phyloP scores from a whole-genome alignment of 2,888 invertebrate species.

The Meliscaeva auricollis region DNA sequence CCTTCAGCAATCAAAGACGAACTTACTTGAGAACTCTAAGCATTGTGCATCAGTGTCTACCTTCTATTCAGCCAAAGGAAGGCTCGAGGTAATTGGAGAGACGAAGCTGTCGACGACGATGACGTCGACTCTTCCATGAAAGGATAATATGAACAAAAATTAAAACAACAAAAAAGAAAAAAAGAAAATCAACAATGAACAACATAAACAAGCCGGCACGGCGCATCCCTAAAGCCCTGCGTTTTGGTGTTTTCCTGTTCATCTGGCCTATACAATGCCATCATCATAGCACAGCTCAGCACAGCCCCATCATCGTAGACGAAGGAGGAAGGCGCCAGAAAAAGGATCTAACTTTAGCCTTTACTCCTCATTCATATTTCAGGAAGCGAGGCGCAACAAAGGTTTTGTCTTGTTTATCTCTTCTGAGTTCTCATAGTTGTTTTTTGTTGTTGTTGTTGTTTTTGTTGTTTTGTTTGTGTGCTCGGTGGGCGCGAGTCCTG shows the following conservation, averaged over 20 bases:
- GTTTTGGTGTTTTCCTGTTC: constrained; percentile 75
- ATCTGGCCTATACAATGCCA: constrained; percentile 66
- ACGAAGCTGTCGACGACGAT: constrained; percentile 34
- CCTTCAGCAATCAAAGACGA: constrained; percentile 74
- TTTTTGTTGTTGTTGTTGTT: background rate
- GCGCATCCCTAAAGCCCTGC: constrained; percentile 57
- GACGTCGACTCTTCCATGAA: constrained; percentile 39
- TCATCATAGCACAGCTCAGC: background rate
- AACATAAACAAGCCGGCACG: constrained; percentile 56
- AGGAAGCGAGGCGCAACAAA: constrained; percentile 75
- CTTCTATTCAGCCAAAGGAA: constrained; percentile 46
- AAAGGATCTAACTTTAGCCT: constrained; percentile 74
- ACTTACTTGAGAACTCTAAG: constrained; percentile 53
- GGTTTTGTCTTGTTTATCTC: constrained; percentile 71
- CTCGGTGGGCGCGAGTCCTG: constrained; percentile 38
- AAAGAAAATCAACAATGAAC: constrained; percentile 55
- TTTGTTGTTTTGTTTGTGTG: constrained; percentile 23
- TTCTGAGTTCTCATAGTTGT: background rate
- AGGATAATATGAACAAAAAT: constrained; percentile 37
- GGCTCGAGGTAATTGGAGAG: constrained; percentile 70
- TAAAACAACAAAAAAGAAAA: constrained; percentile 22
- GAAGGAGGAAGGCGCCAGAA: constrained; percentile 46
- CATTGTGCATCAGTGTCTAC: constrained; percentile 8
- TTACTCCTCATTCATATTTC: constrained; percentile 72
- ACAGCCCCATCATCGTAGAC: background rate